Base-by-base conservation (phyloP, 2,888 invertebrate species). In the Auanema sp. region DNA sequence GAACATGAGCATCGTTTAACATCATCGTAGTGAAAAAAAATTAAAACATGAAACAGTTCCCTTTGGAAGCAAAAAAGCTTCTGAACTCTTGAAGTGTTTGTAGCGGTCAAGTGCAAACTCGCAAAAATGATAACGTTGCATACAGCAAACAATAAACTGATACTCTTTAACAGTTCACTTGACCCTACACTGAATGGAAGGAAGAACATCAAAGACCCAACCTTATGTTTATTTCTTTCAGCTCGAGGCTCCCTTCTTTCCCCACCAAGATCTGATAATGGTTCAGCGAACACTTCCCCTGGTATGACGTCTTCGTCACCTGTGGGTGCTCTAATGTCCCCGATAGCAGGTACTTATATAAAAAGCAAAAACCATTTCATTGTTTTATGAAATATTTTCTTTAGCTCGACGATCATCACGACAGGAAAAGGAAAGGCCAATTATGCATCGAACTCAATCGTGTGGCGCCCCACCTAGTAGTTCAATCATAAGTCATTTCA, bases 401-500 rank as follows among this genome's bases (percentile, higher is more conserved):
- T 50, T 56, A 65, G 69, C 64, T 47, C 60, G 71, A 10, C 59
- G 73, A 16, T 24, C 62, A 23, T 73, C 73, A n/a, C 61, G 73
- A 50, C 67, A 69, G 33, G 69, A 70, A 43, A 74, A 74, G 58
- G 73, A 74, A 16, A 51, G 64, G 52, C 61, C 59, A 25, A 59
- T 66, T 23, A 72, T 71, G 69, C 75, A 76, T 24, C 54, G 76
- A 21, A 75, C 76, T 14, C 66, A 71, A 24, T 72, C 72, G 49
- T 69, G 69, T 52, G 76, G 76, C 50, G 71, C 76, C 1, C 71
- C 72, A 14, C 68, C 70, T 44, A 73, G 69, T 52, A 62, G 57
- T 50, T 68, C 68, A 18, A 69, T 76, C 24, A 72, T 76, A 42
- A 71, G 71, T 53, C 81, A 81, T 62, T 80, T 81, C 75, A 81